phyloP scores from a whole-genome alignment of 2,113 vertebrate genomes.

The Tringa solitaria region DNA sequence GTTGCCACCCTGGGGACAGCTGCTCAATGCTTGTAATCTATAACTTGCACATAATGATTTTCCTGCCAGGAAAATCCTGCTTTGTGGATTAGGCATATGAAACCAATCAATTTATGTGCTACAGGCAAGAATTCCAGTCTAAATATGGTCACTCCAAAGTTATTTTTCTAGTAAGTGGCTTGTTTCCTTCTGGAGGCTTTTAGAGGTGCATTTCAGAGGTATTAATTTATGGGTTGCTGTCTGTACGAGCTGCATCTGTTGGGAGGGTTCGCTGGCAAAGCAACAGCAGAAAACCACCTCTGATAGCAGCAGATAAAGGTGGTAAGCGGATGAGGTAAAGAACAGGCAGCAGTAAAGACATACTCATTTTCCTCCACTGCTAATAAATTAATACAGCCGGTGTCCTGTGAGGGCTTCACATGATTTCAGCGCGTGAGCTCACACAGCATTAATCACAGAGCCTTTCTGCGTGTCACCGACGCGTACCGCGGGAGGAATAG shows the following conservation, averaged over 20 bases:
- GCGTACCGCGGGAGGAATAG: background rate
- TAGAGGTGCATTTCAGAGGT: background rate
- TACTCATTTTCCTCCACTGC: background rate
- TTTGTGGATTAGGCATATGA: background rate
- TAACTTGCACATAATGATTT: background rate
- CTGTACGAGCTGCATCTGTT: background rate
- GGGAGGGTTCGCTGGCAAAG: background rate
- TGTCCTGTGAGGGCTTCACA: background rate
- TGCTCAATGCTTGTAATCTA: background rate
- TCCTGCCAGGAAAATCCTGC: background rate
- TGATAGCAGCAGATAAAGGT: background rate
- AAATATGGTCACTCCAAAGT: background rate
- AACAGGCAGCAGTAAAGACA: background rate
- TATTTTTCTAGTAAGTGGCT: background rate
- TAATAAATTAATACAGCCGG: background rate
- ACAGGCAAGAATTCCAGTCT: background rate
- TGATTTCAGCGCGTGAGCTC: background rate
- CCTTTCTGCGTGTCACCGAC: fast-evolving
- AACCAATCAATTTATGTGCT: background rate
- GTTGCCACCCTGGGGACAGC: background rate
- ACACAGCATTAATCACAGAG: background rate
- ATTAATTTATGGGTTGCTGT: background rate
- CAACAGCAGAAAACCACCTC: background rate
- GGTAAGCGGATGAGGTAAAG: background rate
- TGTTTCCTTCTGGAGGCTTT: background rate